These are phyloP conservation scores for Andrena chrysosceles DNA, from an alignment of 2,888 invertebrate genomes.

Conservation along the genomic window DNA sequence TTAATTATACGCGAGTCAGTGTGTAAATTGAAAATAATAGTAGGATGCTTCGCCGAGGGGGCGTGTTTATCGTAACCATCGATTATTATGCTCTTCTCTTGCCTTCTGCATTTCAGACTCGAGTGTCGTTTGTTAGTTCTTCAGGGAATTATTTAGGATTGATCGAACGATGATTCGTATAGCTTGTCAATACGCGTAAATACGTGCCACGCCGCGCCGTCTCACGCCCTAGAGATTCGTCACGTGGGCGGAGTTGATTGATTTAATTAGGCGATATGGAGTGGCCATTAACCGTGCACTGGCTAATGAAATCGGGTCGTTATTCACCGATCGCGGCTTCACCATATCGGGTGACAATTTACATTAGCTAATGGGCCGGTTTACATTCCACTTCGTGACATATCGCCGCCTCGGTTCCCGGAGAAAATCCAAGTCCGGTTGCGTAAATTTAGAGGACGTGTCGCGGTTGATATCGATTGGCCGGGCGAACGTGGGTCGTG, in stretches of 20 bases:
- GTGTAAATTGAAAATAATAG: slow-evolving; percentile 28
- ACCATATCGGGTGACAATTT: slow-evolving; percentile 65
- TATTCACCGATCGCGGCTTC: slow-evolving; percentile 55
- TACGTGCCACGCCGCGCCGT: background rate
- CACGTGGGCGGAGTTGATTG: slow-evolving; percentile 43
- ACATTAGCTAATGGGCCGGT: slow-evolving; percentile 56
- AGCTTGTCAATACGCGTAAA: no score
- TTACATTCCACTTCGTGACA: slow-evolving; percentile 12
- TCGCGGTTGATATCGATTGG: slow-evolving; percentile 14
- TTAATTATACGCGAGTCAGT: slow-evolving; percentile 9
- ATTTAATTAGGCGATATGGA: slow-evolving; percentile 67
- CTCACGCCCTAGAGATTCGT: slow-evolving; percentile 11
- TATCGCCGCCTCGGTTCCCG: background rate
- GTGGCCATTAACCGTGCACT: slow-evolving; percentile 54
- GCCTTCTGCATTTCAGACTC: no score
- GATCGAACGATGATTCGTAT: background rate
- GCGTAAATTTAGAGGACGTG: slow-evolving; percentile 39
- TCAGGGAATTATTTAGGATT: slow-evolving; percentile 37
- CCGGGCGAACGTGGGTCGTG: background rate
- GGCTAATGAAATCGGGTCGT: slow-evolving; percentile 59
- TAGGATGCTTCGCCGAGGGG: background rate
- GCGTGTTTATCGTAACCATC: background rate
- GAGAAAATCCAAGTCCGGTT: slow-evolving; percentile 6
- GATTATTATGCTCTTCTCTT: background rate
- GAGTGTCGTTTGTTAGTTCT: background rate